Evolutionary conservation across 64 coral and sea anemone genomes (phyloP), one percentile per base, ranked within the genome.

Genomic region (Cladopsammia gracilis): DNA sequence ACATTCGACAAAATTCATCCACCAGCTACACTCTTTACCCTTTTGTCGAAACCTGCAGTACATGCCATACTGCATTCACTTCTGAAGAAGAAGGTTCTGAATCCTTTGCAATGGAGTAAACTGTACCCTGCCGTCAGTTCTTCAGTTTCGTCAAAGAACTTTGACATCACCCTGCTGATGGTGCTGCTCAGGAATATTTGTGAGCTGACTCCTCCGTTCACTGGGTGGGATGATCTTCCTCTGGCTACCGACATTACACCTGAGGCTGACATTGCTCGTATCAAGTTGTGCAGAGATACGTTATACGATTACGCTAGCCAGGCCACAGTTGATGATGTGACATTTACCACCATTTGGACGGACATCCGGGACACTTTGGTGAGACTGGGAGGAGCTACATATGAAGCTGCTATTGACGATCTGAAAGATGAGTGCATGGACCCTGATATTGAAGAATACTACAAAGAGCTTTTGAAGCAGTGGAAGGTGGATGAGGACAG

Each of bases 181-280:
- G n/a, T n/a, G n/a, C n/a, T n/a, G n/a, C n/a, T n/a, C n/a, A n/a
- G n/a, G n/a, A n/a, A n/a, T n/a, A 75, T 75, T 19, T 75, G 73
- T 75, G 16, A 19, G 6, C 44, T 75, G 16, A 7, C 20, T 16
- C 43, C 45, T 75, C 73, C 73, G 4, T 13, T n/a, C 16, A 75
- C 73, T 75, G 73, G 73, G 5, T 75, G 73, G 45, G 47, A 75
- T 50, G 9, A 47, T 75, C 44, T 75, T 49, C 73, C 73, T 16
- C 5, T 46, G 13, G 45, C 13, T 20, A 50, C 73, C 16, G 73
- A 75, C 45, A 2, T 75, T 5, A 49, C 73, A 50, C 73, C 46
- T 50, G 73, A 75, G 18, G 73, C 73, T 75, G 73, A 75, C 47
- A 22, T 75, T 6, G 73, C 44, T 75, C 73, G 73, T n/a, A 46